Conservation (phyloP, 2,113 vertebrate genomes). For the Neolamprologus longior region DNA sequence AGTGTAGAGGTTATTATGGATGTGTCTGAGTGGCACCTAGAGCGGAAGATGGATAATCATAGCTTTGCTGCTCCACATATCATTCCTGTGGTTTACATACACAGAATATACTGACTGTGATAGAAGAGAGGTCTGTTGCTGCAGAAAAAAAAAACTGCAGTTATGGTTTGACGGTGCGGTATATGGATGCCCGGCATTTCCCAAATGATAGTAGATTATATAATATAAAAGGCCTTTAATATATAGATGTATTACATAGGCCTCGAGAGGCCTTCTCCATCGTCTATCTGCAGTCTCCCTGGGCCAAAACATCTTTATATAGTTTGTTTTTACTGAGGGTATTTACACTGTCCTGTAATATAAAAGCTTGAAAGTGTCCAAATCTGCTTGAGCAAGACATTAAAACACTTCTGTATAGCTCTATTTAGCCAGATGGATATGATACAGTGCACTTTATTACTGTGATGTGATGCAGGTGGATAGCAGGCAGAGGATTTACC, state of each 20-base stretch:
- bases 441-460: background rate
- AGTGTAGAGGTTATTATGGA: constrained; percentile 26
- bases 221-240: background rate
- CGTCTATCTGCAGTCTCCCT: background rate
- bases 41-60: constrained; percentile 21
- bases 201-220: background rate
- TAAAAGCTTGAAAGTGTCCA: background rate
- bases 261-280: background rate
- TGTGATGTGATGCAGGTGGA: background rate
- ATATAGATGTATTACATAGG: background rate
- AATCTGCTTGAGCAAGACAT: background rate
- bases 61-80: background rate
- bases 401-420: background rate
- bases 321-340: background rate
- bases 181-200: background rate
- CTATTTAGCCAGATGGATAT: background rate
- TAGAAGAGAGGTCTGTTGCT: background rate
- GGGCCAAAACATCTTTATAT: background rate
- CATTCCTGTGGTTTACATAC: constrained; percentile 17
- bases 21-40: constrained; percentile 28
- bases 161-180: background rate
- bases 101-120: background rate
- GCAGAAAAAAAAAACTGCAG: background rate
- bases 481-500: background rate
- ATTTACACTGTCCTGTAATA: background rate